A percentile compares a stretch with the other conserved stretches of the same genome.
Evolutionary conservation across 2,113 vertebrate genomes (phyloP).

Genomic region (Progne subis): DNA sequence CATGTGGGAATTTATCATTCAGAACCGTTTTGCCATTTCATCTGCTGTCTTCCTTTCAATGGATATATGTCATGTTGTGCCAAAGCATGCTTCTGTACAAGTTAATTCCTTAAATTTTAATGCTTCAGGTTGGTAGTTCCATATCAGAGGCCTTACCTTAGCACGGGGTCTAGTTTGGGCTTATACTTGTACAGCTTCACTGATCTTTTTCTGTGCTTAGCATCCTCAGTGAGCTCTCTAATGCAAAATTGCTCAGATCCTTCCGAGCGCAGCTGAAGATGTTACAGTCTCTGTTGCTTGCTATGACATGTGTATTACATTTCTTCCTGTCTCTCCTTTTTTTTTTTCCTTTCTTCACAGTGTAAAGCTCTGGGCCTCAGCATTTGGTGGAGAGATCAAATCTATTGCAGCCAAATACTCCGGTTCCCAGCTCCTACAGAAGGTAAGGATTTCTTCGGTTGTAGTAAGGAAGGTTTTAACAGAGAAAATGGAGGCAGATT

Average conservation of each 20-base stretch:
- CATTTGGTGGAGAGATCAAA: constrained; percentile 98
- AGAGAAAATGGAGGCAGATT: constrained; percentile 76
- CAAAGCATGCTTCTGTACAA: background rate
- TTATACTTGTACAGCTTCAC: background rate
- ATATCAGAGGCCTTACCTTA: constrained; percentile 31
- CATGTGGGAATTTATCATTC: background rate
- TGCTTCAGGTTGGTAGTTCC: background rate
- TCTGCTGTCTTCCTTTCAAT: background rate
- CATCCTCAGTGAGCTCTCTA: constrained; percentile 37
- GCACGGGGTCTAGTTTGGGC: background rate
- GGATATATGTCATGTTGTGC: background rate
- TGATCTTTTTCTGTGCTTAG: constrained; percentile 13
- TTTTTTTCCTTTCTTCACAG: constrained; percentile 62
- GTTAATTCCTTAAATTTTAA: background rate
- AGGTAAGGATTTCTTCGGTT: constrained; percentile 82
- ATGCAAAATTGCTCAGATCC: constrained; percentile 22
- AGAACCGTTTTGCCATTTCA: background rate
- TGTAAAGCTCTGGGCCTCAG: constrained; percentile 98
- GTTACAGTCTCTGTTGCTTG: constrained; percentile 52
- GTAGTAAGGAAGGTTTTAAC: constrained; percentile 31
- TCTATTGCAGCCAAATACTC: constrained; percentile 98
- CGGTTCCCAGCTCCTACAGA: constrained; percentile 97
- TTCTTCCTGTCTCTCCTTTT: constrained; percentile 27
- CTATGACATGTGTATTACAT: constrained; percentile 60
- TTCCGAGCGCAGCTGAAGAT: constrained; percentile 15